Base-by-base conservation (phyloP, 2,888 invertebrate genomes). In the Bunonema sp. region DNA sequence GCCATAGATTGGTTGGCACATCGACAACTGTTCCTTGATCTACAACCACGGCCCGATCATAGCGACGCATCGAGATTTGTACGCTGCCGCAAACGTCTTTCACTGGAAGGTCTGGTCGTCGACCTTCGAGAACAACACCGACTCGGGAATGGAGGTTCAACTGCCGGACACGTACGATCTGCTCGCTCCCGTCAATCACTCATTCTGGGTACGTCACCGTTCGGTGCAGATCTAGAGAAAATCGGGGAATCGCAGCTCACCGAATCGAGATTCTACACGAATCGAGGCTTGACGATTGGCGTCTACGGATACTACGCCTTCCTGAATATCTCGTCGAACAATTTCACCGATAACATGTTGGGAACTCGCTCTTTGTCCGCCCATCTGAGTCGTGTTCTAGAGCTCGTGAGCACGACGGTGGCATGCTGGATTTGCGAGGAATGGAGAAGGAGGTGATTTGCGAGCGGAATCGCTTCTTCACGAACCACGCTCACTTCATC, bases 381-480 rank as follows among this genome's bases (percentile, higher is more conserved):
- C 1, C 4, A 30, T 30, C 15, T 15, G n/a, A 3, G 16, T 29
- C n/a, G 3, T n/a, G 15, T 8, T 16, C 4, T 33, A 12, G 2
- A 28, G 5, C 18, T 32, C 15, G 5, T 18, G n/a, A 18, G 7
- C 5, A 32, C n/a, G 10, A 32, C 15, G 7, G 5, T 32, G 15
- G 57, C 19, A 50, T 56, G 18, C 23, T 61, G 18, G 54, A 59
- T 19, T 28, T 65, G 8, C 32, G 48, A 19, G 97, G 97, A 7
- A 97, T 93, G 88, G 97, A 97, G 70, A 97, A 97, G 72, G 82
- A 82, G 59, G 77, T 93, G 71, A 77, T 79, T 44, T 80, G 93
- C 42, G 79, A 80, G 58, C 34, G 63, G 16, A 68, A 68, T 44
- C 47, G 68, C 20, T 68, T 64, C 42, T 46, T 49, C 38, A 45